These are phyloP conservation scores for Meda fulgida DNA, from an alignment of 2,797 vertebrate genomes.

Conservation along the genomic window DNA sequence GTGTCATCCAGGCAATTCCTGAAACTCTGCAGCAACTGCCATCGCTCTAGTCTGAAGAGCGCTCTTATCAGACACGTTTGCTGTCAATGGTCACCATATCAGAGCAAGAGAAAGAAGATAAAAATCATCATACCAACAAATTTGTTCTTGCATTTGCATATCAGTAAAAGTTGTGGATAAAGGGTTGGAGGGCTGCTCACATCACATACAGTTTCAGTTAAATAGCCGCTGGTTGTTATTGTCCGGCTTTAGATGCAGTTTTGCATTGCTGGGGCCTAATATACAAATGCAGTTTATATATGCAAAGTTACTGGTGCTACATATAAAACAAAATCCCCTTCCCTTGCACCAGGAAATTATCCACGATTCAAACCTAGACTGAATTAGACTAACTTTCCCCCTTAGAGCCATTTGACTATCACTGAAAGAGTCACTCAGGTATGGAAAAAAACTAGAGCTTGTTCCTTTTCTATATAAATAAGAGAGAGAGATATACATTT, in stretches of 20 bases:
- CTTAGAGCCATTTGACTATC: slow-evolving; percentile 35
- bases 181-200: slow-evolving; percentile 26
- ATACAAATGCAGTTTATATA: slow-evolving; percentile 75
- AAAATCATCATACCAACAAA: slow-evolving; percentile 57
- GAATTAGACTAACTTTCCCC: slow-evolving; percentile 30
- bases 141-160: slow-evolving; percentile 69
- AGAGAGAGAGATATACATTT: not conserved
- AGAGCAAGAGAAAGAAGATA: slow-evolving; percentile 26
- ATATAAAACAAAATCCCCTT: slow-evolving; percentile 45
- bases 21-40: slow-evolving; percentile 23
- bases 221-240: slow-evolving; percentile 62
- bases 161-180: slow-evolving; percentile 47
- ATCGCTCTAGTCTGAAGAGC: slow-evolving; percentile 12
- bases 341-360: slow-evolving; percentile 38
- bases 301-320: slow-evolving; percentile 69
- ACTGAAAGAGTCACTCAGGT: slow-evolving; percentile 57
- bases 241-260: slow-evolving; percentile 58
- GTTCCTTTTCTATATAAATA: slow-evolving; percentile 10
- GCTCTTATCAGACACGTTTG: slow-evolving; percentile 47
- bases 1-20: slow-evolving; percentile 20
- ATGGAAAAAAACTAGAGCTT: slow-evolving; percentile 20
- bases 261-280: slow-evolving; percentile 74
- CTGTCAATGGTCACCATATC: slow-evolving; percentile 56
- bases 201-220: slow-evolving; percentile 61
- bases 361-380: not conserved